Evolutionary conservation across 2,888 invertebrate genomes (phyloP).

Genomic region (Octodonta nipae): DNA sequence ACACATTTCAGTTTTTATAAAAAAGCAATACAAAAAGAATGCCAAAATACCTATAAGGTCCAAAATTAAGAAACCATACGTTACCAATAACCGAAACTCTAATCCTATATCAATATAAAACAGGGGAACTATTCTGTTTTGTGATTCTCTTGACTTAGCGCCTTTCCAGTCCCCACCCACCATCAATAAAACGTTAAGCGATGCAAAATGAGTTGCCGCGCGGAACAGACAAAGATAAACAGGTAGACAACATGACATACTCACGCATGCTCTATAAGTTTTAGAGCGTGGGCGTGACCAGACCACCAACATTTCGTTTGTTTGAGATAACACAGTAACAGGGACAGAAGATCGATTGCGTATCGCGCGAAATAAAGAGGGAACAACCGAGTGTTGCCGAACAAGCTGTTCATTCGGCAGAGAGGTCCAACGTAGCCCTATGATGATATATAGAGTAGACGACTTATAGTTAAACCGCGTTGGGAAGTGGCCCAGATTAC

Average conservation of each 20-base stretch:
- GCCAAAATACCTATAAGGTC: too few relatives aligned
- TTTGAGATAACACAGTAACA: conserved; percentile 21
- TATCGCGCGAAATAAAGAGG: conserved; percentile 21
- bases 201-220: conserved; percentile 15
- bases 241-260: conserved; percentile 22
- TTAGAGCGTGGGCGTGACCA: conserved; percentile 27
- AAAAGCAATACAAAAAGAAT: too few relatives aligned
- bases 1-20: too few relatives aligned
- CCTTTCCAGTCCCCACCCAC: conserved; percentile 30
- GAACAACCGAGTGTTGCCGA: conserved; percentile 26
- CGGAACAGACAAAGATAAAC: conserved; percentile 19
- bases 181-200: conserved; percentile 26
- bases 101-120: conserved; percentile 33
- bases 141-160: conserved; percentile 37
- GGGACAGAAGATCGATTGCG: conserved; percentile 15
- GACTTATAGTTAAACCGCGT: conserved; percentile 62
- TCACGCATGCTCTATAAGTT: conserved; percentile 30
- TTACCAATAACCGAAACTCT: conserved; percentile 24
- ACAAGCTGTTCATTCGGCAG: conserved; percentile 20
- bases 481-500: conserved; percentile 65
- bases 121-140: conserved; percentile 20
- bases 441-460: conserved; percentile 61
- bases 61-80: conserved; percentile 24
- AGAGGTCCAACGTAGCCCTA: conserved; percentile 26
- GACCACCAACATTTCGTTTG: conserved; percentile 21